Conservation (phyloP, 2,888 invertebrate genomes). For the Chymomyza caudatula region DNA sequence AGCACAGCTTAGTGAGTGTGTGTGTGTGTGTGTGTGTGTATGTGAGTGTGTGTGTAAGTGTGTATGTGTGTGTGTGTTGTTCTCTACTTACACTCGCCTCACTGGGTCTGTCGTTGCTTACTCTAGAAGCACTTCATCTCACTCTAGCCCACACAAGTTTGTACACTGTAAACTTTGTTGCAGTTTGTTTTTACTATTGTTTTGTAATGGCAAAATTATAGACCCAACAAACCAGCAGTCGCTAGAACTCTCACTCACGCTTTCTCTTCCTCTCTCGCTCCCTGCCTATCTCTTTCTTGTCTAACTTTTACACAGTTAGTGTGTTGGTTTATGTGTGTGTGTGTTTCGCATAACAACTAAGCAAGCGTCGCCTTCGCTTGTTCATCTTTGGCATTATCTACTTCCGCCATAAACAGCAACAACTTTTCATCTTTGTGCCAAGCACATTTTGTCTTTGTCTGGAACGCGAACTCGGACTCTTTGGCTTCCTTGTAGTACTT, state of each 20-base stretch:
- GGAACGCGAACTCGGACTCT: conserved; percentile 1
- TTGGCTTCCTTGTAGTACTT: not conserved
- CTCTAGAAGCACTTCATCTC: not conserved
- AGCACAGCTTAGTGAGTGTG: too few species aligned
- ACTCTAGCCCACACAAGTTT: not conserved
- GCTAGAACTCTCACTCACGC: conserved; percentile 46
- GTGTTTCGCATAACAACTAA: conserved; percentile 41
- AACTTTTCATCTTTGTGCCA: conserved; percentile 71
- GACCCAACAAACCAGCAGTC: conserved; percentile 51
- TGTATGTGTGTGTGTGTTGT: conserved; percentile 23
- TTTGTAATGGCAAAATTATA: conserved; percentile 73
- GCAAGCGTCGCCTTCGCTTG: conserved; percentile 45
- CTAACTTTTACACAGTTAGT: not conserved
- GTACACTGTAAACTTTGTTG: conserved; percentile 52
- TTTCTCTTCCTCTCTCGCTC: conserved; percentile 44
- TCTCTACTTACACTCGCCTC: conserved; percentile 46
- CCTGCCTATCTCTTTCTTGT: not conserved
- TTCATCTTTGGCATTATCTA: conserved; percentile 70
- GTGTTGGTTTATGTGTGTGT: conserved; percentile 1
- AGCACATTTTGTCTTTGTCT: conserved; percentile 54
- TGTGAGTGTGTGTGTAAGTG: too few species aligned
- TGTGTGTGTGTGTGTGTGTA: too few species aligned
- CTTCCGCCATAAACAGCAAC: conserved; percentile 70
- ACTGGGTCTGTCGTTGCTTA: conserved; percentile 12
- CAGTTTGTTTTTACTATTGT: conserved; percentile 69